These are phyloP conservation scores for Trachops cirrhosus DNA, from an alignment of 2,797 vertebrate genomes.

Conservation along the genomic window DNA sequence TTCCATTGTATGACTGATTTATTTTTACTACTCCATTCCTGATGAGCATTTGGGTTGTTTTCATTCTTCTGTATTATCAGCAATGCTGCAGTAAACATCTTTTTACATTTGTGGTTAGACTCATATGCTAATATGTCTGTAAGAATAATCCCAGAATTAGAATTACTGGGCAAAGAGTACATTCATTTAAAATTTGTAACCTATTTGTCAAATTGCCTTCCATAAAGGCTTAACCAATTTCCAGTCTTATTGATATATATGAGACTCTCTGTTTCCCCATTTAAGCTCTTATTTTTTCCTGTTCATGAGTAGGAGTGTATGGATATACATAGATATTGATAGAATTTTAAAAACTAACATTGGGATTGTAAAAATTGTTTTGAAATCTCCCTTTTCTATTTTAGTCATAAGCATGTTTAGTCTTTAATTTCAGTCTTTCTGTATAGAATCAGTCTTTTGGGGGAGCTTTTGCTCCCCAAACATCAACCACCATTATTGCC, in stretches of 20 bases:
- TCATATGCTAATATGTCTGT: not conserved
- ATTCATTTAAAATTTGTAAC: constrained; percentile 7
- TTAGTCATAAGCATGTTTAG: not conserved
- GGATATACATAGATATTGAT: not conserved
- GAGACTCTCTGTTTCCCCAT: not conserved
- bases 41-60: not conserved
- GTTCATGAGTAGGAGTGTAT: not conserved
- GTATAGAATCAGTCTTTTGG: not conserved
- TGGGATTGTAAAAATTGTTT: not conserved
- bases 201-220: not conserved
- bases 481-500: not conserved
- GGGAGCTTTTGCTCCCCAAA: not conserved
- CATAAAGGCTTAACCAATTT: not conserved
- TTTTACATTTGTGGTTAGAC: not conserved
- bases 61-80: not conserved
- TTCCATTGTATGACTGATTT: not conserved
- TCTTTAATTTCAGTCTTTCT: not conserved
- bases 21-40: not conserved
- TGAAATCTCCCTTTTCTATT: not conserved
- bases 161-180: not conserved
- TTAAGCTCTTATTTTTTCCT: not conserved
- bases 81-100: not conserved
- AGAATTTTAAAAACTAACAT: not conserved
- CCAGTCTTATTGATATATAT: not conserved
- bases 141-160: not conserved